These are phyloP conservation scores for Coreoperca whiteheadi DNA, from an alignment of 2,113 vertebrate genomes.

Conservation along the genomic window DNA sequence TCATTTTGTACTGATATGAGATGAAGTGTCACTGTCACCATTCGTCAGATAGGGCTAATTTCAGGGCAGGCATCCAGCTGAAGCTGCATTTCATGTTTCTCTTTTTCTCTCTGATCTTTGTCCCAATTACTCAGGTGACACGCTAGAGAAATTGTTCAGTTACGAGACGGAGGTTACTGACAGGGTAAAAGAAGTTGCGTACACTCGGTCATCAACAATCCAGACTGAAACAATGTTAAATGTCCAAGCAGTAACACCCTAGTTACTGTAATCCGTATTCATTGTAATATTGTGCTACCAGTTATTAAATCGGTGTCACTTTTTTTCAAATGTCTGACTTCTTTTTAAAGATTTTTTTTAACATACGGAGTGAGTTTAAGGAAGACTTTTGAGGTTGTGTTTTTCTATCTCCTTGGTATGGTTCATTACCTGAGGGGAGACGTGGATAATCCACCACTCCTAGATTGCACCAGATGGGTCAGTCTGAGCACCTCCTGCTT, in stretches of 20 bases:
- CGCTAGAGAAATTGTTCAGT: background rate
- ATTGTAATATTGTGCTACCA: background rate
- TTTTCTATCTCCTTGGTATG: background rate
- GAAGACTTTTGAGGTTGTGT: background rate
- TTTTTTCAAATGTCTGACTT: background rate
- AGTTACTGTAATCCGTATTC: background rate
- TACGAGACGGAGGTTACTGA: too few species aligned
- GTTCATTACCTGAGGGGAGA: slow-evolving; percentile 3
- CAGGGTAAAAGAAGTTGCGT: background rate
- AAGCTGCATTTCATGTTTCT: background rate
- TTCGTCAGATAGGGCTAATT: background rate
- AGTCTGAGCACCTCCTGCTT: slow-evolving; percentile 19
- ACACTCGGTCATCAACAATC: background rate
- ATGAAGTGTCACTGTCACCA: background rate
- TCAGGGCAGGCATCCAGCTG: background rate
- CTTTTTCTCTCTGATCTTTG: slow-evolving; percentile 39
- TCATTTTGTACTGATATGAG: background rate
- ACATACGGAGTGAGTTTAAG: background rate
- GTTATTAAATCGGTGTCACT: too few species aligned
- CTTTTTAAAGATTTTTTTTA: background rate
- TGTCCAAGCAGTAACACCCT: background rate
- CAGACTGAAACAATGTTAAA: background rate
- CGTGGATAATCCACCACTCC: slow-evolving; percentile 15
- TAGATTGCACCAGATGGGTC: slow-evolving; percentile 1
- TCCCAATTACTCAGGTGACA: background rate